Conservation (phyloP, 1,140 invertebrate species). For the Charaxes varanes region DNA sequence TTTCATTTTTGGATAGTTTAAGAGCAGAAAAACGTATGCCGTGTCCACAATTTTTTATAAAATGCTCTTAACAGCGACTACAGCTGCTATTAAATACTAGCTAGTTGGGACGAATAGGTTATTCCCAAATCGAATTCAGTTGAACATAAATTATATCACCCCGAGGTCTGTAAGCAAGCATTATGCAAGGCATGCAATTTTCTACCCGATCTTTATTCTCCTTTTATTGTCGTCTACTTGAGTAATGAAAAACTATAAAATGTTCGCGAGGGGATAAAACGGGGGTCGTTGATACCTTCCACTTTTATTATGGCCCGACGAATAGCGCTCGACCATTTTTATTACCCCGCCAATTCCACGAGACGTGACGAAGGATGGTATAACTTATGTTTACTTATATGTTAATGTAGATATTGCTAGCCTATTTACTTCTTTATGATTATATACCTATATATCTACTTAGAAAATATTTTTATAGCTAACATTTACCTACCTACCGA, state of each 20-base stretch:
- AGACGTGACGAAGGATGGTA: slow-evolving; percentile 33
- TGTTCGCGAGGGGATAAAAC: slow-evolving; percentile 55
- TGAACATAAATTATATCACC: slow-evolving; percentile 44
- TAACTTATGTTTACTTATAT: too few relatives aligned
- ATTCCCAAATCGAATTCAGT: slow-evolving; percentile 49
- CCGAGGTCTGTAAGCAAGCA: slow-evolving; percentile 35
- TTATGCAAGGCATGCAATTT: slow-evolving; percentile 71
- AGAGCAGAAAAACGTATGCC: too few relatives aligned
- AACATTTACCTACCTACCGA: too few relatives aligned
- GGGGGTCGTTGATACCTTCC: slow-evolving; percentile 61
- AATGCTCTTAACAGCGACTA: too few relatives aligned
- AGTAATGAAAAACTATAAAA: slow-evolving; percentile 73
- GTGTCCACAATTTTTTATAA: too few relatives aligned
- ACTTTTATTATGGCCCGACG: slow-evolving; percentile 53
- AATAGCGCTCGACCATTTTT: slow-evolving; percentile 55
- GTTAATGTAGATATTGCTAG: too few relatives aligned
- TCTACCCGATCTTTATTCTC: slow-evolving; percentile 58
- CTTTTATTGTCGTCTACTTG: slow-evolving; percentile 68
- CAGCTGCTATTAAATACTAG: too few relatives aligned
- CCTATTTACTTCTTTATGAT: too few relatives aligned
- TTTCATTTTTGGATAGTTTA: too few relatives aligned
- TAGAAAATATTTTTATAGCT: too few relatives aligned
- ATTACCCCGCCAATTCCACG: slow-evolving; percentile 54
- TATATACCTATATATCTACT: too few relatives aligned
- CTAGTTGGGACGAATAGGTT: too few relatives aligned